Percentiles rank a stretch among this genome's conserved stretches.
These are phyloP conservation scores for Corydoras maculifer DNA, from an alignment of 2,113 vertebrate species.

Conservation along the genomic window DNA sequence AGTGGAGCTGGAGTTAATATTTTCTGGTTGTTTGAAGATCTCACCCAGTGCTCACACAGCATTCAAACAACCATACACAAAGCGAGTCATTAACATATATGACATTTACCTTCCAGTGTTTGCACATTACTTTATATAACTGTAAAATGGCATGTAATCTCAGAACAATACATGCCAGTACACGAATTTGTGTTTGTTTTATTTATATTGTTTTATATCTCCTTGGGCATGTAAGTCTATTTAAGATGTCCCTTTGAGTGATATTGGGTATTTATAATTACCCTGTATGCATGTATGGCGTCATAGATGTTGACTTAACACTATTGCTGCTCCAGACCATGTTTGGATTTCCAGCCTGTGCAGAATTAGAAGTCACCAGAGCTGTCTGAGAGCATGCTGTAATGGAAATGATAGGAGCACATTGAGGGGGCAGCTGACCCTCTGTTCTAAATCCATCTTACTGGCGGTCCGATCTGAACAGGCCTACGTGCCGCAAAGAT, in stretches of 20 bases:
- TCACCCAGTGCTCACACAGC: too few species aligned
- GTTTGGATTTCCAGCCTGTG: slow-evolving; percentile 13
- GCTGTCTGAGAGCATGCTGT: slow-evolving; percentile 23
- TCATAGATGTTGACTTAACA: background rate
- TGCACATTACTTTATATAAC: too few species aligned
- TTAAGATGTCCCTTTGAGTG: background rate
- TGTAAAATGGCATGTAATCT: too few species aligned
- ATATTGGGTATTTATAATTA: background rate
- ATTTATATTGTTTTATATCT: too few species aligned
- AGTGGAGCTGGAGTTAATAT: too few species aligned
- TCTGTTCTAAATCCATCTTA: slow-evolving; percentile 39
- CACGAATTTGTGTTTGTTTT: too few species aligned
- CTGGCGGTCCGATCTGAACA: slow-evolving; percentile 36
- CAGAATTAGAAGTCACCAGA: slow-evolving; percentile 24
- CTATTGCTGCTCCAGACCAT: background rate
- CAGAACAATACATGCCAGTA: too few species aligned
- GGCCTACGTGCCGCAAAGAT: slow-evolving; percentile 23
- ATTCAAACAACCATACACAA: too few species aligned
- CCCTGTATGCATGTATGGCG: background rate
- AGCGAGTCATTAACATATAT: too few species aligned
- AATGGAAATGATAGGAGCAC: slow-evolving; percentile 40
- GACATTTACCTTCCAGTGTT: too few species aligned
- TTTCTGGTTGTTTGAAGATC: too few species aligned
- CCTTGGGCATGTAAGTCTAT: too few species aligned
- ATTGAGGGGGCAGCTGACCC: slow-evolving; percentile 28